These are phyloP conservation scores for Acanthosepion pharaonis DNA, from an alignment of 2,888 invertebrate species.

Conservation along the genomic window DNA sequence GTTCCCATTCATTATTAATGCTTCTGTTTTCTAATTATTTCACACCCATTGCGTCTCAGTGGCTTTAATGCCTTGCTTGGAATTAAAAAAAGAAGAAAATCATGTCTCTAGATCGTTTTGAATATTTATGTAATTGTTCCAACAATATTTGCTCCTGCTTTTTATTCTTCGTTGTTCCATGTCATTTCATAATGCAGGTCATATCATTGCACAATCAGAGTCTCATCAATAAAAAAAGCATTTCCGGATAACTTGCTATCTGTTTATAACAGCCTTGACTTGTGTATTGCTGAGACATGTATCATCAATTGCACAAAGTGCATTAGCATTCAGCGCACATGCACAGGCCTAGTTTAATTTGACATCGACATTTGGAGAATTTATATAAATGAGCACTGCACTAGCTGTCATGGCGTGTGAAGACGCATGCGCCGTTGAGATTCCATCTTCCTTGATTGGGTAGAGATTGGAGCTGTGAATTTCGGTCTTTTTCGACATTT, in stretches of 20 bases:
- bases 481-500: neutral
- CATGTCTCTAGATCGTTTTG: too few species aligned
- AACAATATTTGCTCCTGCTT: neutral
- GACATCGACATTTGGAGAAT: neutral
- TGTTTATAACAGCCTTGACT: neutral
- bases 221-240: neutral
- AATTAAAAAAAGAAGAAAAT: too few species aligned
- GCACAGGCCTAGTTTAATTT: neutral
- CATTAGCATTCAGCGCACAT: neutral
- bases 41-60: too few species aligned
- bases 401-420: conserved; percentile 21
- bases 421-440: neutral
- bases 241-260: neutral
- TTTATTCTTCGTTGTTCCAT: neutral
- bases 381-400: conserved; percentile 11
- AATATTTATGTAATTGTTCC: neutral
- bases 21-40: too few species aligned
- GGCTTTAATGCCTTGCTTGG: too few species aligned
- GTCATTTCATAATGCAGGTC: neutral
- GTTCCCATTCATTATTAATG: too few species aligned
- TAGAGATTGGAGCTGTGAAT: neutral
- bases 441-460: neutral
- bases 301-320: neutral
- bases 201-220: neutral
- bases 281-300: conserved; percentile 13